These are phyloP conservation scores for Tragelaphus oryx DNA, from an alignment of 2,797 vertebrate genomes.

Conservation along the genomic window DNA sequence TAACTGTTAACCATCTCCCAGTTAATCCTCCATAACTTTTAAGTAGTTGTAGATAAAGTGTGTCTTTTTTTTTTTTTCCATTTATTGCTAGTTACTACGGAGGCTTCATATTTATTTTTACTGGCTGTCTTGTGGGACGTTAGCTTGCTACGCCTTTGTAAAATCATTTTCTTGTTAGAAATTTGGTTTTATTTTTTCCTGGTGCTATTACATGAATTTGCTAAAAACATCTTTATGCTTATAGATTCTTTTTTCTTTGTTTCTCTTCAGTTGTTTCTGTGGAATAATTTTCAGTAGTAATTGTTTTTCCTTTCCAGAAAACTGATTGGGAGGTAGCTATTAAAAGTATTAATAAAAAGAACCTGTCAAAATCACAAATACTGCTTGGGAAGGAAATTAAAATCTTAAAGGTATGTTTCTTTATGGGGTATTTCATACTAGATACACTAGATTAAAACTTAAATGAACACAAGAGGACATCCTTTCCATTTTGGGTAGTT, in stretches of 20 bases:
- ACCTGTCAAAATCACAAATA: constrained; percentile 97
- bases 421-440: neutral
- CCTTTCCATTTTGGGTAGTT: constrained; percentile 7
- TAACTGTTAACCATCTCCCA: constrained; percentile 91
- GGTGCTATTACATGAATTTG: neutral
- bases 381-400: constrained; percentile 89
- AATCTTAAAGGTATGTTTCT: constrained; percentile 68
- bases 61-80: neutral
- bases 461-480: neutral
- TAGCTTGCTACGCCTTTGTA: neutral
- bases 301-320: constrained; percentile 84
- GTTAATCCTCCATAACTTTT: constrained; percentile 29
- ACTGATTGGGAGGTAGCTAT: constrained; percentile 98
- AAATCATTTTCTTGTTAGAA: neutral
- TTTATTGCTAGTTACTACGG: neutral
- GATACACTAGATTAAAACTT: neutral
- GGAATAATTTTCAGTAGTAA: constrained; percentile 42
- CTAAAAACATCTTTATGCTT: neutral
- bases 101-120: neutral
- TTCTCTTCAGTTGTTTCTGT: neutral
- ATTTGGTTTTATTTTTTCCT: neutral
- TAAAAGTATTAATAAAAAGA: constrained; percentile 99
- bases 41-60: neutral
- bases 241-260: constrained; percentile 16
- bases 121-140: neutral